These are phyloP conservation scores for Allygus modestus DNA, from an alignment of 2,888 invertebrate genomes.

Conservation along the genomic window DNA sequence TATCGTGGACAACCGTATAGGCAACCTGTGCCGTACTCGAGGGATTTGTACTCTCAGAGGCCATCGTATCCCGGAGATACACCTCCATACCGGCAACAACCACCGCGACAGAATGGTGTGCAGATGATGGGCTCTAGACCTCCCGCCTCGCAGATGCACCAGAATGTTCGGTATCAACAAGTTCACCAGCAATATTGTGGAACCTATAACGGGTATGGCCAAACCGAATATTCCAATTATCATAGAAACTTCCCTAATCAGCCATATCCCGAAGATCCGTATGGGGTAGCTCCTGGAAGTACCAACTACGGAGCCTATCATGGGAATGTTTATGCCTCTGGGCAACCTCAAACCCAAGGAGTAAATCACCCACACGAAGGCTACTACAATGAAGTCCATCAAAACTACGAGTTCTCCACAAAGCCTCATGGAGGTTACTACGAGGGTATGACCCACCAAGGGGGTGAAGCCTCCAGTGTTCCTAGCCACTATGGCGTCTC, in stretches of 20 bases:
- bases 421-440: slow-evolving; percentile 79
- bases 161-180: slow-evolving; percentile 59
- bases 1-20: slow-evolving; percentile 61
- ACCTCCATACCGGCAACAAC: slow-evolving; percentile 46
- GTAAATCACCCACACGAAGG: slow-evolving; percentile 73
- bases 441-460: slow-evolving; percentile 75
- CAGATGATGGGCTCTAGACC: slow-evolving; percentile 57
- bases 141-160: slow-evolving; percentile 51
- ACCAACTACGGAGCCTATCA: slow-evolving; percentile 73
- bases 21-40: slow-evolving; percentile 45
- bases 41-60: slow-evolving; percentile 62
- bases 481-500: slow-evolving; percentile 74
- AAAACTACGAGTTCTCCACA: slow-evolving; percentile 72
- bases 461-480: slow-evolving; percentile 77
- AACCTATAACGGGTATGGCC: slow-evolving; percentile 75
- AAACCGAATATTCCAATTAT: slow-evolving; percentile 79
- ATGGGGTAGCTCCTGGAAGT: slow-evolving; percentile 71
- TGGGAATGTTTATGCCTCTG: slow-evolving; percentile 72
- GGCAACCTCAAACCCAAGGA: slow-evolving; percentile 71
- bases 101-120: slow-evolving; percentile 60
- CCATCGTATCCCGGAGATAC: slow-evolving; percentile 59
- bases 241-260: slow-evolving; percentile 63
- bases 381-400: slow-evolving; percentile 74
- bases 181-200: slow-evolving; percentile 69
- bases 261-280: slow-evolving; percentile 62